Conservation (phyloP, 2,888 invertebrate genomes). For the Yponomeuta sedellus region DNA sequence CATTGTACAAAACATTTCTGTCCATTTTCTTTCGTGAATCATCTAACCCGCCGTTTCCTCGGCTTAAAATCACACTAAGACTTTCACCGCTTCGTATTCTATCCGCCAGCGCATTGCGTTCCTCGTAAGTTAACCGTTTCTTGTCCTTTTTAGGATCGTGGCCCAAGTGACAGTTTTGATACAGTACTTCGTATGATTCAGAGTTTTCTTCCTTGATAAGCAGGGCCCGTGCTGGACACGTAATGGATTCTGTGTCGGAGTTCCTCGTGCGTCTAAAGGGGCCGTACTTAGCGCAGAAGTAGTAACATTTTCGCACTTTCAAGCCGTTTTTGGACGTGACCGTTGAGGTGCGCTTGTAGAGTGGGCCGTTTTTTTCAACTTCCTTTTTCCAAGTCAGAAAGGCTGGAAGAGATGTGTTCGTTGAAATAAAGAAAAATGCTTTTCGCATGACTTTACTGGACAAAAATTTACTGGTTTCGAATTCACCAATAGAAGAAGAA, state of each 20-base stretch:
- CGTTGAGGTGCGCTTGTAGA: constrained; percentile 6
- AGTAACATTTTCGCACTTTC: constrained; percentile 19
- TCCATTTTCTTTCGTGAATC: background rate
- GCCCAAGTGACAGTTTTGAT: constrained; percentile 11
- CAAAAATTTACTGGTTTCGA: no score
- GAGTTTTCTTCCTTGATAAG: constrained; percentile 4
- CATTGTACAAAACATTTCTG: constrained; percentile 16
- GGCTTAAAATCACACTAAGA: background rate
- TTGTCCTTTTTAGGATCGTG: background rate
- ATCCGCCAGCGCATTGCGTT: constrained; percentile 2
- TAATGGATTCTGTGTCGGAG: constrained; percentile 10
- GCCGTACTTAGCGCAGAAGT: constrained; percentile 14
- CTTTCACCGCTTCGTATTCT: constrained; percentile 12
- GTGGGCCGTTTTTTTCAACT: background rate
- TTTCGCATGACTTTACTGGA: background rate
- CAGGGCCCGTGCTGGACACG: constrained; percentile 16
- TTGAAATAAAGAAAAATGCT: background rate
- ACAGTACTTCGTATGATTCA: background rate
- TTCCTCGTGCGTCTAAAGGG: background rate
- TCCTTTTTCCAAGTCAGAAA: constrained; percentile 5
- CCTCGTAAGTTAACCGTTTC: constrained; percentile 8
- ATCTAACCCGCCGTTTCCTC: background rate
- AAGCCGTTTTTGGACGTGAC: constrained; percentile 6
- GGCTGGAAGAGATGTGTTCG: background rate
- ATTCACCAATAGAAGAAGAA: no score